These are phyloP conservation scores for Otolemur crassicaudatus DNA, from an alignment of 2,797 vertebrate species.

Conservation along the genomic window DNA sequence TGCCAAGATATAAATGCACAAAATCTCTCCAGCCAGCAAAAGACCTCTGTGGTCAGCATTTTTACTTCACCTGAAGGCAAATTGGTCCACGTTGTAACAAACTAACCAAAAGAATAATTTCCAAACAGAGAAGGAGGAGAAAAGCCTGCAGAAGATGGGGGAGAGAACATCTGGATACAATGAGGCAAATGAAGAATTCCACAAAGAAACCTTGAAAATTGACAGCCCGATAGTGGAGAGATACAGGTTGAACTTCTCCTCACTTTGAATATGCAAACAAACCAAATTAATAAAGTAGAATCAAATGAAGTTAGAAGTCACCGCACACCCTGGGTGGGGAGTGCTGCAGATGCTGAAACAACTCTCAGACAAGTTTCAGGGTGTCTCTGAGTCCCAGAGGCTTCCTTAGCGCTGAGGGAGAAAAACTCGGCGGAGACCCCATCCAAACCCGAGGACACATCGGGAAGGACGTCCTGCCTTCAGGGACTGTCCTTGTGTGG, in stretches of 20 bases:
- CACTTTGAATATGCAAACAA: not conserved
- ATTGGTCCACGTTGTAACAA: conserved; percentile 37
- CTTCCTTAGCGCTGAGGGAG: not conserved
- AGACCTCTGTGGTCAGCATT: not conserved
- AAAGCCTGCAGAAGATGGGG: not conserved
- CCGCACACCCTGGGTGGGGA: too few species aligned
- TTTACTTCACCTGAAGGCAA: conserved; percentile 62
- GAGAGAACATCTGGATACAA: not conserved
- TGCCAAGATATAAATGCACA: conserved; percentile 21
- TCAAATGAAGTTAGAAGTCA: not conserved
- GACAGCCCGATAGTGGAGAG: not conserved
- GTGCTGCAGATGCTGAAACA: not conserved
- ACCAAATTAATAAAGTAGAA: not conserved
- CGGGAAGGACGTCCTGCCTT: fast-evolving
- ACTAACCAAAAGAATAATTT: conserved; percentile 1
- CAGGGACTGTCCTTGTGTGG: fast-evolving
- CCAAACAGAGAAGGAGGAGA: conserved; percentile 8
- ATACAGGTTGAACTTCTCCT: not conserved
- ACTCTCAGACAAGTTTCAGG: fast-evolving
- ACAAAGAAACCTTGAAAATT: not conserved
- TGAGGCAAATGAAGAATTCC: not conserved
- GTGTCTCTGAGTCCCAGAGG: not conserved
- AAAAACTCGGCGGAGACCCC: fast-evolving
- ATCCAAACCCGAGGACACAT: fast-evolving
- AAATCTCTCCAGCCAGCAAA: conserved; percentile 8